Evolutionary conservation across 2,113 vertebrate species (phyloP), one percentile per base, ranked within the genome.

Genomic region (Aepyceros melampus): DNA sequence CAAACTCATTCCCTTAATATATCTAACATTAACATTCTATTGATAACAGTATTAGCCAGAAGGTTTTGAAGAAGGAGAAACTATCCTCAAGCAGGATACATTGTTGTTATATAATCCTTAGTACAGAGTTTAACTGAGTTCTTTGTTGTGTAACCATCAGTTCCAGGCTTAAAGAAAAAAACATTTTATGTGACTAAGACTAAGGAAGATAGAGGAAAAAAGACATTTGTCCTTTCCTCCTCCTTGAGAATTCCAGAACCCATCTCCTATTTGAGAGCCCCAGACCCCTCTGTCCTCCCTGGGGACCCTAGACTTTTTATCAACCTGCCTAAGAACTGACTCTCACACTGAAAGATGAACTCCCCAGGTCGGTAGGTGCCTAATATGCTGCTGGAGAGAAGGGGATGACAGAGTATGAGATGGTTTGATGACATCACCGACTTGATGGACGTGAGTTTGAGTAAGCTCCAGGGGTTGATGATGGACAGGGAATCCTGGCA

Each of bases 401-500:
- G 9, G 9, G 19, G 33, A 36, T 1, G 9, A 71, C 64, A 71
- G 64, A 36, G 64, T 5, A 71, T 36, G n/a, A 71, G 19, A 36
- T 36, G 5, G 9, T 71, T 23, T 21, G n/a, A 36, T 71, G 19
- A 19, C 64, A 36, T 36, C 19, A 71, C n/a, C 1, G 0, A 36
- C 67, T 40, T 0, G 0, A 23, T 0, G 0, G 67, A 40, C 19
- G 40, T 40, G 19, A 71, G 67, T 71, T 40, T 40, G 67, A 71
- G 19, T 11, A 71, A 40, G 19, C n/a, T 71, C 67, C 10, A 23
- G 10, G 67, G 5, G 67, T 36, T 71, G 5, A 11, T 71, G n/a
- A 71, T 71, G 67, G 67, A 36, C 10, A 23, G 19, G 67, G 19
- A 71, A 40, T 5, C n/a, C 67, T 71, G 67, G 19, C n/a, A 36